These are phyloP conservation scores for Pinna nobilis DNA, from an alignment of 1,140 invertebrate species.

Conservation along the genomic window DNA sequence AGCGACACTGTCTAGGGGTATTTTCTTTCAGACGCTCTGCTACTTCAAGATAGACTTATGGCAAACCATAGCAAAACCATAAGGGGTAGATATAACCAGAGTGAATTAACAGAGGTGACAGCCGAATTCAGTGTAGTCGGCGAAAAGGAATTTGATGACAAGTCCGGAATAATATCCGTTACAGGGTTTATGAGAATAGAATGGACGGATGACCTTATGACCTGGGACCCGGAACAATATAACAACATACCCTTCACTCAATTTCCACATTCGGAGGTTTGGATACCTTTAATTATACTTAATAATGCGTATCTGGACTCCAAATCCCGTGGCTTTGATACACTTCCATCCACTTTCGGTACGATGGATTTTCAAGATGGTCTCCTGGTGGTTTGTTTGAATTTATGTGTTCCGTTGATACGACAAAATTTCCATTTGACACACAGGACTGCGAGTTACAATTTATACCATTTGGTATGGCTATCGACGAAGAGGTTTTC, in stretches of 20 bases:
- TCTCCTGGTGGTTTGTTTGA: slow-evolving; percentile 35
- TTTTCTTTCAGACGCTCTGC: no score
- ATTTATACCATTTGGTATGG: slow-evolving; percentile 36
- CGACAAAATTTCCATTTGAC: slow-evolving; percentile 43
- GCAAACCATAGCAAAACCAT: no score
- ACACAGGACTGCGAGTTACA: slow-evolving; percentile 34
- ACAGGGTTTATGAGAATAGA: slow-evolving; percentile 34
- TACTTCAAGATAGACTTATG: no score
- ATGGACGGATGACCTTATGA: slow-evolving; percentile 25
- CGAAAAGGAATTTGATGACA: slow-evolving; percentile 46
- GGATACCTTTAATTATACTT: slow-evolving; percentile 39
- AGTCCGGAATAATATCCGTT: slow-evolving; percentile 39
- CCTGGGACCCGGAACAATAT: slow-evolving; percentile 1
- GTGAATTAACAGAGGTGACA: no score
- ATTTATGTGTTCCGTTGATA: slow-evolving; percentile 34
- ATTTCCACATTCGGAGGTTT: slow-evolving; percentile 31
- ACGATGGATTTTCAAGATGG: slow-evolving; percentile 23
- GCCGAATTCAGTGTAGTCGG: no score
- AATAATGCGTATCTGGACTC: slow-evolving; percentile 27
- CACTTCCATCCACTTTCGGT: slow-evolving; percentile 13
- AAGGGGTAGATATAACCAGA: no score
- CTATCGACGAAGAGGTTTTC: slow-evolving; percentile 21
- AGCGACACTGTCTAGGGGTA: no score
- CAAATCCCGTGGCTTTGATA: slow-evolving; percentile 23
- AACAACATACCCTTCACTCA: not conserved